phyloP scores from a whole-genome alignment of 2,113 vertebrate species.

The Gnathonemus echidnorhynchus region DNA sequence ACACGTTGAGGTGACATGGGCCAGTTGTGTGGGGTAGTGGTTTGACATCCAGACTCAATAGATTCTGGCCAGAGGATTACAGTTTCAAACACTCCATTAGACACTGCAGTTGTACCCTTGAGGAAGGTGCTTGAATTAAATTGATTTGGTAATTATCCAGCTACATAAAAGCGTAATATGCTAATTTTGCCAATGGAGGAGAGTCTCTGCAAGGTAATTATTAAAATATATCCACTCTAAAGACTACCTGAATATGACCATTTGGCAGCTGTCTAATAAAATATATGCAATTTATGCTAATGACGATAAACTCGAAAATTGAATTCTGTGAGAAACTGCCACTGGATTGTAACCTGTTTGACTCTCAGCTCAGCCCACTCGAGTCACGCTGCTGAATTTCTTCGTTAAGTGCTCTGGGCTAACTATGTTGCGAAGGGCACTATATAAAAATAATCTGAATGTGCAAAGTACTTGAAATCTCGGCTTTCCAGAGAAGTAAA shows the following conservation, averaged over 20 bases:
- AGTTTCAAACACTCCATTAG: background rate
- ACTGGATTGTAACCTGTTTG: background rate
- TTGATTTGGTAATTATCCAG: slow-evolving; percentile 1
- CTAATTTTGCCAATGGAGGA: background rate
- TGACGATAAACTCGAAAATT: background rate
- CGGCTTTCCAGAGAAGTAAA: background rate
- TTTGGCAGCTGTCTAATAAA: background rate
- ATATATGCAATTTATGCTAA: background rate
- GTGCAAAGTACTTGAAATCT: background rate
- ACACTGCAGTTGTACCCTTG: slow-evolving; percentile 2
- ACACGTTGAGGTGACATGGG: background rate
- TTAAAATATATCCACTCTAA: slow-evolving; percentile 1
- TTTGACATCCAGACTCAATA: background rate
- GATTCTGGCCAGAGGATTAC: background rate
- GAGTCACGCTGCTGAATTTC: background rate
- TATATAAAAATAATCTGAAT: background rate
- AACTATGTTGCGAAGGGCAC: background rate
- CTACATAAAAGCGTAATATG: slow-evolving; percentile 10
- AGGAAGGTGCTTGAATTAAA: background rate
- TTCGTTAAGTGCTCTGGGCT: background rate
- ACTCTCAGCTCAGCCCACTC: background rate
- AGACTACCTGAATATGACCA: background rate
- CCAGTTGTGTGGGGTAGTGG: slow-evolving; percentile 3
- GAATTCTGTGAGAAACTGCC: background rate
- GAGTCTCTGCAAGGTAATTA: background rate